Evolutionary conservation across 2,797 vertebrate species (phyloP).

Genomic region (Sardinella longiceps): DNA sequence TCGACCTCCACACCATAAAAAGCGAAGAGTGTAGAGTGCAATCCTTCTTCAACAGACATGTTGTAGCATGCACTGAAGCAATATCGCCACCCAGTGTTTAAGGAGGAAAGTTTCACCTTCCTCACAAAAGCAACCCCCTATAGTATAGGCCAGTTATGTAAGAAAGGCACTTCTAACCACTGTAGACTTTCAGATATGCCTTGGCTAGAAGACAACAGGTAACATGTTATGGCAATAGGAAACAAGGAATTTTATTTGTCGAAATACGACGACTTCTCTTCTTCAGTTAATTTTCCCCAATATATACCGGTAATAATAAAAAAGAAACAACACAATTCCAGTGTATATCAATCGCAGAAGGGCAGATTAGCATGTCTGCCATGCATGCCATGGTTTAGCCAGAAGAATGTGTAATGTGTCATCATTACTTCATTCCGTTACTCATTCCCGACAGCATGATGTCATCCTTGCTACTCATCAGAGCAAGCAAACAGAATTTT

Average conservation of each 20-base stretch:
- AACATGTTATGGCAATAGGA: too few species aligned
- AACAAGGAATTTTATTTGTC: too few species aligned
- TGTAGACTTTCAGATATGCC: not conserved
- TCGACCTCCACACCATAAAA: not conserved
- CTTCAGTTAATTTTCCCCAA: too few species aligned
- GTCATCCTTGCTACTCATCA: not conserved
- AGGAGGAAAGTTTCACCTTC: not conserved
- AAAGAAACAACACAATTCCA: not conserved
- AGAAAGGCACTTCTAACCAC: not conserved
- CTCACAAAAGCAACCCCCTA: not conserved
- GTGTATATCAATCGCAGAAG: too few species aligned
- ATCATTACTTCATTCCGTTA: not conserved
- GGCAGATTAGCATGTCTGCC: not conserved
- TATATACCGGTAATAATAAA: too few species aligned
- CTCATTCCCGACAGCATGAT: not conserved
- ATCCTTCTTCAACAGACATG: not conserved
- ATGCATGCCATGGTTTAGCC: not conserved
- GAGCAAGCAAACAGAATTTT: not conserved
- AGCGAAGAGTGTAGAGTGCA: not conserved
- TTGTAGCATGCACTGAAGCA: not conserved
- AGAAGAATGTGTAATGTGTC: not conserved
- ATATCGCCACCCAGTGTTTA: conserved; percentile 17
- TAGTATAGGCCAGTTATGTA: not conserved
- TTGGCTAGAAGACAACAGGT: not conserved
- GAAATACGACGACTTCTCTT: too few species aligned